phyloP scores from a whole-genome alignment of 2,888 invertebrate genomes.

The Acholoe squamosa region DNA sequence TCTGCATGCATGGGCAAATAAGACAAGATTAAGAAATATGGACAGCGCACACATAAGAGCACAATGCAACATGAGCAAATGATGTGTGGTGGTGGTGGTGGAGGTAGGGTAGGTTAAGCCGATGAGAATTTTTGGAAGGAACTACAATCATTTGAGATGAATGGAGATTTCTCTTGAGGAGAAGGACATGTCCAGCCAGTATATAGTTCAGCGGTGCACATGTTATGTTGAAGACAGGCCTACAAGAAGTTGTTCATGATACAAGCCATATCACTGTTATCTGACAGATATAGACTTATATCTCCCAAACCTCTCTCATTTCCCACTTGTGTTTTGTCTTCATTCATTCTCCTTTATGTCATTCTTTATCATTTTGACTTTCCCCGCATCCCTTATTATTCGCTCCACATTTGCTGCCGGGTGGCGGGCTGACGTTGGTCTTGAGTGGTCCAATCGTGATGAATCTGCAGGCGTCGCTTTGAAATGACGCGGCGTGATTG shows the following conservation, averaged over 20 bases:
- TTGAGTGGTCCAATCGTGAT: constrained; percentile 45
- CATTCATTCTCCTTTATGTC: not conserved
- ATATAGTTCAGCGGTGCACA: too few relatives aligned
- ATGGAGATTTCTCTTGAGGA: too few relatives aligned
- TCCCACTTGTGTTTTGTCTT: not conserved
- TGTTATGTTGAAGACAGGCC: not conserved
- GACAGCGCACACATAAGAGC: too few relatives aligned
- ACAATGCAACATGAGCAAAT: too few relatives aligned
- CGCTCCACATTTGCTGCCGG: constrained; percentile 16
- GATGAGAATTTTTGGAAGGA: too few relatives aligned
- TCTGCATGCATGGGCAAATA: too few relatives aligned
- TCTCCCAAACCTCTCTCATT: not conserved
- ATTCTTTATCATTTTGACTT: not conserved
- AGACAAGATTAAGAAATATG: too few relatives aligned
- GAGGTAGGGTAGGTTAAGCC: too few relatives aligned
- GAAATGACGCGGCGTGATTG: constrained; percentile 59
- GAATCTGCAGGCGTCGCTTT: constrained; percentile 46
- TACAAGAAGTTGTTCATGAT: not conserved
- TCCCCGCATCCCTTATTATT: not conserved
- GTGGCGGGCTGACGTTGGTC: not conserved
- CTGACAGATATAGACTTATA: not conserved
- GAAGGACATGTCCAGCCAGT: too few relatives aligned
- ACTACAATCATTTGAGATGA: too few relatives aligned
- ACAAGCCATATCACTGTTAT: not conserved
- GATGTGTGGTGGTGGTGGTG: too few relatives aligned